These are phyloP conservation scores for Yponomeuta plumbellus DNA, from an alignment of 2,888 invertebrate genomes.

Conservation along the genomic window DNA sequence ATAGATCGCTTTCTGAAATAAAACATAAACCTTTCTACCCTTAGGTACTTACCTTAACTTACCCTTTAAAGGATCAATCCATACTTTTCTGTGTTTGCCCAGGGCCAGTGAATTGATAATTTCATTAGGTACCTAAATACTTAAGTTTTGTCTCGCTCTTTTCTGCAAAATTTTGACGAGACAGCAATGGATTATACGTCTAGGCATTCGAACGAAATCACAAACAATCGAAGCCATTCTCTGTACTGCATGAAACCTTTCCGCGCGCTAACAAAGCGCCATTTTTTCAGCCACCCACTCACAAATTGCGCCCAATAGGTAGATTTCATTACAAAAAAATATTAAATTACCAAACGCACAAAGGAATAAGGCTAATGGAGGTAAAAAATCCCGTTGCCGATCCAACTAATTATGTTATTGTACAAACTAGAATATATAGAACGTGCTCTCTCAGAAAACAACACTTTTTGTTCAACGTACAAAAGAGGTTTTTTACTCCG, in stretches of 20 bases:
- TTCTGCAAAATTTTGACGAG: too few relatives aligned
- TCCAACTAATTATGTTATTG: constrained; percentile 71
- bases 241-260: not conserved
- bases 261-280: constrained; percentile 36
- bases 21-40: too few relatives aligned
- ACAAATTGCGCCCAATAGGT: constrained; percentile 31
- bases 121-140: too few relatives aligned
- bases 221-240: not conserved
- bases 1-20: too few relatives aligned
- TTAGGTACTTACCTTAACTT: too few relatives aligned
- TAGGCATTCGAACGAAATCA: not conserved
- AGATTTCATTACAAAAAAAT: constrained; percentile 62
- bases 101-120: too few relatives aligned
- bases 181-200: too few relatives aligned
- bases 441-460: constrained; percentile 65
- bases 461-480: constrained; percentile 59
- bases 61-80: too few relatives aligned
- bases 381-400: constrained; percentile 66
- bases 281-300: constrained; percentile 53
- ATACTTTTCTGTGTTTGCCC: too few relatives aligned
- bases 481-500: constrained; percentile 55
- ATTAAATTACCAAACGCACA: constrained; percentile 68
- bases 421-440: constrained; percentile 55
- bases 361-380: constrained; percentile 51
- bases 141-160: too few relatives aligned